A percentile compares a stretch with the other conserved stretches of the same genome.
These are phyloP conservation scores for Sycon ciliatum DNA, from an alignment of 37 sponge, comb jelly and placozoan species.

Conservation along the genomic window DNA sequence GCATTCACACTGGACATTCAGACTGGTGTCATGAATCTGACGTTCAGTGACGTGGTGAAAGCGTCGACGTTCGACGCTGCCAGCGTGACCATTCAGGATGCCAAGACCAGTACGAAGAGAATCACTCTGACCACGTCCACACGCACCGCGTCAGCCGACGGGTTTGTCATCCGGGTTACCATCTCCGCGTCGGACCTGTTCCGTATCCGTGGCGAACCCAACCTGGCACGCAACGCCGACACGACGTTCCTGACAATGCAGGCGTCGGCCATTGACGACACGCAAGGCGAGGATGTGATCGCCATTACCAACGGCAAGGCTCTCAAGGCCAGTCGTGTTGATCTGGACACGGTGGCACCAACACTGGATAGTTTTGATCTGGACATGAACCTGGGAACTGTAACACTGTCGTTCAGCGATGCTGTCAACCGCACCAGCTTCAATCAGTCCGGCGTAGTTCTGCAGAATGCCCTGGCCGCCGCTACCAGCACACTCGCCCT, in stretches of 20 bases:
- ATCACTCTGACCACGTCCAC: conserved; percentile 26
- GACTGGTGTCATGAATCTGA: conserved; percentile 55
- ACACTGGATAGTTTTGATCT: conserved; percentile 36
- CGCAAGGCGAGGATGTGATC: conserved; percentile 58
- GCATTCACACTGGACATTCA: conserved; percentile 62
- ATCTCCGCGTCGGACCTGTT: conserved; percentile 35
- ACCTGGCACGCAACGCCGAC: conserved; percentile 42
- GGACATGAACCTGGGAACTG: conserved; percentile 47
- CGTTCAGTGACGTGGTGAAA: conserved; percentile 74
- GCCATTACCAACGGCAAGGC: conserved; percentile 81
- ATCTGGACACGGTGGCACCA: conserved; percentile 46
- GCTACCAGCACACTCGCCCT: not conserved
- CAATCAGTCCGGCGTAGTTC: not conserved
- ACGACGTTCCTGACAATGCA: conserved; percentile 61
- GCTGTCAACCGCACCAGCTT: conserved; percentile 57
- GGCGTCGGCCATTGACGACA: conserved; percentile 75
- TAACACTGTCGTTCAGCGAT: conserved; percentile 70
- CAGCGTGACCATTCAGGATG: conserved; percentile 65
- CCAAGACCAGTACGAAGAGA: conserved; percentile 6
- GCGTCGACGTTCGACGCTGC: conserved; percentile 48
- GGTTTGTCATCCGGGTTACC: not conserved
- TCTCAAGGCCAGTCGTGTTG: conserved; percentile 45
- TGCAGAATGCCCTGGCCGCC: conserved; percentile 1
- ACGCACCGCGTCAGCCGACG: not conserved
- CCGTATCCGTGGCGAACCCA: conserved; percentile 41